These are phyloP conservation scores for Drosophila fuyamai DNA, from an alignment of 1,140 invertebrate genomes.

Conservation along the genomic window DNA sequence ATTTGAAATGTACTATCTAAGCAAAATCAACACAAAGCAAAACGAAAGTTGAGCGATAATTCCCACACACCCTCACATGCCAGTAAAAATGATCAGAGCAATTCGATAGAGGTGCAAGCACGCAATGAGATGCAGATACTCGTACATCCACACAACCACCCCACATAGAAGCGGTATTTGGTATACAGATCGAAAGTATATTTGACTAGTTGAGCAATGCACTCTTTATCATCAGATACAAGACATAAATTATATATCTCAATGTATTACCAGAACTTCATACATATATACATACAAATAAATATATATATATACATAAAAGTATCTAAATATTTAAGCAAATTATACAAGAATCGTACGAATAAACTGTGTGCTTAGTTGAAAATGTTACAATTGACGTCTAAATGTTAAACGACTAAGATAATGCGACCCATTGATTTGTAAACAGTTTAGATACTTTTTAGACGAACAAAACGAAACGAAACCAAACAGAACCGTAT, in stretches of 20 bases:
- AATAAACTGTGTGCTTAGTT: constrained; percentile 71
- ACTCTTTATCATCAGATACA: constrained; percentile 73
- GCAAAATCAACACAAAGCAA: constrained; percentile 52
- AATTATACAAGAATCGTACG: constrained; percentile 62
- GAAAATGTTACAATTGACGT: constrained; percentile 65
- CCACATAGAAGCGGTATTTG: constrained; percentile 53
- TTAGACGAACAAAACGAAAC: constrained; percentile 30
- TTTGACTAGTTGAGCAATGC: constrained; percentile 78
- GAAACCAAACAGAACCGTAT: constrained; percentile 16
- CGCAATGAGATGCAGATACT: constrained; percentile 40
- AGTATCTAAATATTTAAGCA: constrained; percentile 75
- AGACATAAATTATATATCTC: constrained; percentile 73
- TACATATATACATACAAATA: constrained; percentile 61
- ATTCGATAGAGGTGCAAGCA: constrained; percentile 53
- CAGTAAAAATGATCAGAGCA: constrained; percentile 32
- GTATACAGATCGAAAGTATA: constrained; percentile 58
- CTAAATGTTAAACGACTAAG: constrained; percentile 59
- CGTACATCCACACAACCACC: constrained; percentile 44
- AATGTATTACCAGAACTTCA: constrained; percentile 65
- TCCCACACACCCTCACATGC: constrained; percentile 56
- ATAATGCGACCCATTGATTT: constrained; percentile 24
- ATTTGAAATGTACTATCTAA: constrained; percentile 61
- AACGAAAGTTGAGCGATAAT: constrained; percentile 64
- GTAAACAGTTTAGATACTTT: constrained; percentile 70
- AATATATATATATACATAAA: constrained; percentile 55